Evolutionary conservation across 1,140 invertebrate genomes (phyloP).

Genomic region (Ips typographus): DNA sequence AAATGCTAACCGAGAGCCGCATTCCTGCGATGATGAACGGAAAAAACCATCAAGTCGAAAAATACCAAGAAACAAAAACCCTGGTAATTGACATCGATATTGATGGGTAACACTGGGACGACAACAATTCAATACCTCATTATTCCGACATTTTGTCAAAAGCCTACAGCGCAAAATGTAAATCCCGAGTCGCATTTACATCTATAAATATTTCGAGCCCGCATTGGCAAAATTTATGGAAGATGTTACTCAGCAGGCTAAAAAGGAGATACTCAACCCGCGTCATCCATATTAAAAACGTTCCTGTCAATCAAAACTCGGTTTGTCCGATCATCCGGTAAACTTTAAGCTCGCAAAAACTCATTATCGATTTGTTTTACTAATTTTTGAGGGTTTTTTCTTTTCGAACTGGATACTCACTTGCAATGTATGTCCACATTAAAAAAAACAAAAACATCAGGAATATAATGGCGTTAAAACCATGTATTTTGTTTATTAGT

Average conservation of each 20-base stretch:
- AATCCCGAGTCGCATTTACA: conserved; percentile 35
- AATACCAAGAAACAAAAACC: conserved; percentile 28
- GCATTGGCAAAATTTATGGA: conserved; percentile 41
- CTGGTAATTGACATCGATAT: conserved; percentile 35
- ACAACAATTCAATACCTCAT: conserved; percentile 37
- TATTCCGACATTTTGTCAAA: conserved; percentile 37
- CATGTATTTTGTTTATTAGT: no score
- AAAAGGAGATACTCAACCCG: conserved; percentile 38
- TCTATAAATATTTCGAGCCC: conserved; percentile 41
- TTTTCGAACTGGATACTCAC: background rate
- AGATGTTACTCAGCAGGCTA: conserved; percentile 35
- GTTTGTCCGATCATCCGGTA: conserved; percentile 35
- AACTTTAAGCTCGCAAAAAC: conserved; percentile 39
- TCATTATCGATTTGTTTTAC: conserved; percentile 40
- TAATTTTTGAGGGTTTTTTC: conserved; percentile 36
- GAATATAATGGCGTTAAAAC: no score
- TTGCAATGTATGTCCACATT: no score
- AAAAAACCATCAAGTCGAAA: conserved; percentile 9
- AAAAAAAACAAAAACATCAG: no score
- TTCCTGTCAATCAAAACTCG: conserved; percentile 37
- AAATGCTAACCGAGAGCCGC: conserved; percentile 9
- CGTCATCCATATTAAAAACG: conserved; percentile 40
- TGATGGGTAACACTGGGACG: conserved; percentile 34
- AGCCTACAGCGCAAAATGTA: conserved; percentile 33
- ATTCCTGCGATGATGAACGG: conserved; percentile 1